Conservation (phyloP, 2,797 vertebrate species). For the Halcyon leucocephala region DNA sequence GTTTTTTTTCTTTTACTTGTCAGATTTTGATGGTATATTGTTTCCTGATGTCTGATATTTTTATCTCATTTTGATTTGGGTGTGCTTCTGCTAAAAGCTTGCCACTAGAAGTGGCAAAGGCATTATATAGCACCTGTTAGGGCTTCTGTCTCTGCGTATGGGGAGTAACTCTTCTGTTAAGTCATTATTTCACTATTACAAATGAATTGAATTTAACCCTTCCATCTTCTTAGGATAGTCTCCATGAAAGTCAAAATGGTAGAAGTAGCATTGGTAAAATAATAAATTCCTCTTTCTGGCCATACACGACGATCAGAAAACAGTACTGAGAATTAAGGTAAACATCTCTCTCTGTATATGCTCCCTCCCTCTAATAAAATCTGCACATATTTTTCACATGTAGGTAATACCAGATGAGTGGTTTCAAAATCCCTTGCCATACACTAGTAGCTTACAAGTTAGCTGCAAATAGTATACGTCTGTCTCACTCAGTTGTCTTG, state of each 20-base stretch:
- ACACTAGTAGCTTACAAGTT: not conserved
- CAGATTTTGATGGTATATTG: not conserved
- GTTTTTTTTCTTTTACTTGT: not conserved
- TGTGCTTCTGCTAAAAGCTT: not conserved
- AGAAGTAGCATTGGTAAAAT: not conserved
- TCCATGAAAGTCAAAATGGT: not conserved
- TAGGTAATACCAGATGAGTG: not conserved
- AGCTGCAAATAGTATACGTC: not conserved
- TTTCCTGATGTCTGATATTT: not conserved
- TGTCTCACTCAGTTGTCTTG: not conserved
- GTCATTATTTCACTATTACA: not conserved
- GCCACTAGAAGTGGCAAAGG: not conserved
- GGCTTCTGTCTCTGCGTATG: not conserved
- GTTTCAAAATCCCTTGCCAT: not conserved
- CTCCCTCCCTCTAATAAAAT: not conserved
- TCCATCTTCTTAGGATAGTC: not conserved
- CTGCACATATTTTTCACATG: not conserved
- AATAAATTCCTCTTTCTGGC: not conserved
- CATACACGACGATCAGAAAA: not conserved
- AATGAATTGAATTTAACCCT: not conserved
- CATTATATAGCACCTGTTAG: rapidly evolving
- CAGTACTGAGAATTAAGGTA: not conserved
- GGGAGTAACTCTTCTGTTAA: not conserved
- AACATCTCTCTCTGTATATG: not conserved
- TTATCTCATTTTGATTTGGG: not conserved